Base-by-base conservation (phyloP, 64 coral and sea anemone species). In the Montipora efflorescens region DNA sequence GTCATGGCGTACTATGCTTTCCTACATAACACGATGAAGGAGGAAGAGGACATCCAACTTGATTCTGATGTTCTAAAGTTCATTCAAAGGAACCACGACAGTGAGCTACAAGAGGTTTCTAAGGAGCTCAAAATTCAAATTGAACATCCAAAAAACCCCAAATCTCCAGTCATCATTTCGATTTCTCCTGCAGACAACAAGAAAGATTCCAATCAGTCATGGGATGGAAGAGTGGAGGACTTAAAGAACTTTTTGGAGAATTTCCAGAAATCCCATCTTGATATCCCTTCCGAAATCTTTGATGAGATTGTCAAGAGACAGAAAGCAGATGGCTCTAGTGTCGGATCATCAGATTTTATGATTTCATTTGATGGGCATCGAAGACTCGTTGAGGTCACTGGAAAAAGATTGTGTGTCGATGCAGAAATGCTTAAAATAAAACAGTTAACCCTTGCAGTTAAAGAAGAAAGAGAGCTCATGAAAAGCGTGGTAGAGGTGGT, bases 1-100 rank as follows among this genome's bases (percentile, higher is more conserved):
- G 83, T 93, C 1, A 28, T 47, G 14, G 48, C 76, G 14, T 80
- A 80, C 67, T 87, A 87, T 22, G 68, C 67, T 47, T 92, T 92
- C 21, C 67, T 92, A 10, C 59, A 44, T 5, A 51, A 83, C 25
- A 49, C 23, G 11, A 47, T 20, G 0, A 23, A 4, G 1, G 76
- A 20, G 2, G 74, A 88, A 74, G 1, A 25, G n/a, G 76, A 88
- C 15, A 14, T 88, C 57, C 19, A 25, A 74, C 25, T 45, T 14
- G 84, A 93, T 59, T 13, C 46, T 19, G 48, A 80, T 13, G 8
- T 93, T 0, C 55, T 93, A 16, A 22, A 67, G 0, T 48, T 79
- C 23, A 70, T 93, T 9, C 64, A 68, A 5, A 80, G 2, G 5
- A 80, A 80, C n/a, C 64, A 88, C 75, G 5, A 46, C 13, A 18